phyloP scores from a whole-genome alignment of 1,140 invertebrate genomes.

The Drosophila subpulchrella region DNA sequence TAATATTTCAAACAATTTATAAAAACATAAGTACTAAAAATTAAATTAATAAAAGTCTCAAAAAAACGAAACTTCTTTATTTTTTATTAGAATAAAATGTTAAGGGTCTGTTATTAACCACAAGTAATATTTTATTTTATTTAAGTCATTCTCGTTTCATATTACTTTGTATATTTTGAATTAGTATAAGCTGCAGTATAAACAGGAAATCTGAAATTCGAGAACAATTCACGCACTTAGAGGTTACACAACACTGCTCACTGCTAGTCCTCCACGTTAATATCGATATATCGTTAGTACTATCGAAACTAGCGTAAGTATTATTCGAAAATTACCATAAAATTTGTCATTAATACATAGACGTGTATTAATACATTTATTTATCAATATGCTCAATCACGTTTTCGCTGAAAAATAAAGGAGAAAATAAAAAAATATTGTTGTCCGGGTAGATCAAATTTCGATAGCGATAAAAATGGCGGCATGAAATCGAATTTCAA shows the following conservation, averaged over 20 bases:
- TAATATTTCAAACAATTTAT: too few relatives aligned
- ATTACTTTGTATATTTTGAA: too few relatives aligned
- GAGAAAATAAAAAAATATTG: too few relatives aligned
- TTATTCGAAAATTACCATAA: background rate
- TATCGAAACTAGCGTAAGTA: background rate
- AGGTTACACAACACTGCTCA: background rate
- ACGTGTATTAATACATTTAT: background rate
- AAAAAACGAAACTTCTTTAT: too few relatives aligned
- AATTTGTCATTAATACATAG: background rate
- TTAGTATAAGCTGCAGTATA: background rate
- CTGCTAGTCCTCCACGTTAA: background rate
- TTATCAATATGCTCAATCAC: too few relatives aligned
- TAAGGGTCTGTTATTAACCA: too few relatives aligned
- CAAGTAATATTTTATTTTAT: too few relatives aligned
- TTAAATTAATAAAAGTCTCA: too few relatives aligned
- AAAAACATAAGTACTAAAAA: too few relatives aligned
- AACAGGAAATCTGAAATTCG: slow-evolving; percentile 3
- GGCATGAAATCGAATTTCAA: background rate
- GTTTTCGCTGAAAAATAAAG: too few relatives aligned
- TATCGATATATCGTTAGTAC: background rate
- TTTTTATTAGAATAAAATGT: too few relatives aligned
- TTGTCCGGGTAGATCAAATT: background rate
- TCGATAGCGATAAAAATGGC: background rate
- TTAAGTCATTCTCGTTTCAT: too few relatives aligned
- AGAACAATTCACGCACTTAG: background rate